These are phyloP conservation scores for Acleris emargana DNA, from an alignment of 2,888 invertebrate species.

Conservation along the genomic window DNA sequence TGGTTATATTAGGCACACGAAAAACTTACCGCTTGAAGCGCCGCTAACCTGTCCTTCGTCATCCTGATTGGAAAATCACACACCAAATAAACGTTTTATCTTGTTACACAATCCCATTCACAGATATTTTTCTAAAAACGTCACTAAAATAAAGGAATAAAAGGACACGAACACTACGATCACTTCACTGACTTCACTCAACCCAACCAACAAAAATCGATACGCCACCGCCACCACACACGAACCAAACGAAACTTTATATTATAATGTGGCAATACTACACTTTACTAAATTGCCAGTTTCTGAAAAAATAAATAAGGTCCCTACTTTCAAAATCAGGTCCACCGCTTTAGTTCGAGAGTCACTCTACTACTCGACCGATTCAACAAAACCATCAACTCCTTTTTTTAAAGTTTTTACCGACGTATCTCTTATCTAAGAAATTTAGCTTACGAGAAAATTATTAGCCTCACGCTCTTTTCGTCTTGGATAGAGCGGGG, in stretches of 20 bases:
- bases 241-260: slow-evolving; percentile 84
- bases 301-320: not conserved
- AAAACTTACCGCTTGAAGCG: slow-evolving; percentile 94
- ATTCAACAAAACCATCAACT: no score
- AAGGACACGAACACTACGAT: slow-evolving; percentile 88
- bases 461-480: no score
- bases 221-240: slow-evolving; percentile 74
- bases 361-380: not conserved
- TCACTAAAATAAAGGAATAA: slow-evolving; percentile 89
- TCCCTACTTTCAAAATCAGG: not conserved
- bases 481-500: no score
- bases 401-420: no score
- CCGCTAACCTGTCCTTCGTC: slow-evolving; percentile 99
- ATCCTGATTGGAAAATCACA: slow-evolving; percentile 88
- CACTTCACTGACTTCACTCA: slow-evolving; percentile 79
- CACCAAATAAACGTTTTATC: slow-evolving; percentile 86
- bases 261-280: slow-evolving; percentile 23
- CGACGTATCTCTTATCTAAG: no score
- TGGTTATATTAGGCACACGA: slow-evolving; percentile 64
- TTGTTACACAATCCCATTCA: slow-evolving; percentile 91
- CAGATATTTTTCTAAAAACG: slow-evolving; percentile 88
- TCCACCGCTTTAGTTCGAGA: not conserved
- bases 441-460: no score
- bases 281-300: not conserved
- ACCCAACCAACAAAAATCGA: slow-evolving; percentile 86